These are phyloP conservation scores for Sus scrofa DNA, from an alignment of 2,113 vertebrate genomes.

Conservation along the genomic window T2T-Sscrofa CM000820.6:11022001-11022500, in stretches of 20 bases:
- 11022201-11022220: neutral
- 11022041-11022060: neutral
- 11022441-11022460: neutral
- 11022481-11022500: neutral
- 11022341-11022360: neutral
- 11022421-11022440: neutral
- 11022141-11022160: neutral
- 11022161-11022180: neutral
- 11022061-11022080: neutral
- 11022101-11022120: neutral
- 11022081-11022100: neutral
- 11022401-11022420: neutral
- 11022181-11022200: slow-evolving; percentile 14
- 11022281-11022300: neutral
- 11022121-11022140: neutral
- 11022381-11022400: neutral
- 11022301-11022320: neutral
- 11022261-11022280: neutral
- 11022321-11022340: neutral
- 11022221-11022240: neutral
- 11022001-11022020: neutral
- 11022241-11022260: neutral
- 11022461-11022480: neutral
- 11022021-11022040: neutral
- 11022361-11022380: neutral